These are phyloP conservation scores for Cenopis cana DNA, from an alignment of 2,888 invertebrate genomes.

Conservation along the genomic window DNA sequence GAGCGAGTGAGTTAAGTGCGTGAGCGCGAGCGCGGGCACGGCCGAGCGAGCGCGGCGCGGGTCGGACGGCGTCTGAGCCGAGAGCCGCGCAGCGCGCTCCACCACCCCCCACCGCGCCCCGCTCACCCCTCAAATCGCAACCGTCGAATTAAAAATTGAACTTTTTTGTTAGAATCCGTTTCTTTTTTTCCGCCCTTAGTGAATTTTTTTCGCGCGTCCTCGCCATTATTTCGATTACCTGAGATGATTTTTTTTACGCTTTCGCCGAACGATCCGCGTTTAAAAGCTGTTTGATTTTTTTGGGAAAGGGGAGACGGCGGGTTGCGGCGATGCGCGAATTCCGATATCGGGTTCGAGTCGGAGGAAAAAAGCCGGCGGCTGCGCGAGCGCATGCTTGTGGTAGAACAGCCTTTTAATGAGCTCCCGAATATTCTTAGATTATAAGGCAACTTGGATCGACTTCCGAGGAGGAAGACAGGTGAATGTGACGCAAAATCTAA, in stretches of 20 bases:
- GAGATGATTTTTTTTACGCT: conserved; percentile 78
- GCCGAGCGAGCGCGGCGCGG: conserved; percentile 47
- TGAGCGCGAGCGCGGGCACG: conserved; percentile 42
- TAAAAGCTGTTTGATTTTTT: conserved; percentile 85
- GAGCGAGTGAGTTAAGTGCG: too few relatives aligned
- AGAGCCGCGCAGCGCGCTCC: conserved; percentile 47
- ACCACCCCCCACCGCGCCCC: conserved; percentile 48
- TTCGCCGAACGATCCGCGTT: conserved; percentile 74
- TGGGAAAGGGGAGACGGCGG: conserved; percentile 77
- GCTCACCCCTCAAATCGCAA: conserved; percentile 57
- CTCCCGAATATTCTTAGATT: conserved; percentile 15
- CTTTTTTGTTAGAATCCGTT: conserved; percentile 83
- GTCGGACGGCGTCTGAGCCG: conserved; percentile 40
- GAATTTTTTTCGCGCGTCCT: conserved; percentile 82
- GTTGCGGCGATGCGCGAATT: conserved; percentile 81
- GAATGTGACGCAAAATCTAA: not conserved
- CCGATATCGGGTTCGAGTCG: conserved; percentile 78
- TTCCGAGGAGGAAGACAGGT: not conserved
- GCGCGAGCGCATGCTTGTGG: conserved; percentile 47
- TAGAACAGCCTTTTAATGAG: conserved; percentile 36
- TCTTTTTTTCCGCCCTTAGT: conserved; percentile 83
- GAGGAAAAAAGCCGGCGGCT: conserved; percentile 62
- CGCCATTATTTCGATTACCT: conserved; percentile 84
- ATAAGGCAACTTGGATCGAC: not conserved
- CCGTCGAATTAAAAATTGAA: conserved; percentile 77